Evolutionary conservation across 37 sponge, comb jelly and placozoan species (phyloP).

Genomic region (Ephydatia muelleri): DNA sequence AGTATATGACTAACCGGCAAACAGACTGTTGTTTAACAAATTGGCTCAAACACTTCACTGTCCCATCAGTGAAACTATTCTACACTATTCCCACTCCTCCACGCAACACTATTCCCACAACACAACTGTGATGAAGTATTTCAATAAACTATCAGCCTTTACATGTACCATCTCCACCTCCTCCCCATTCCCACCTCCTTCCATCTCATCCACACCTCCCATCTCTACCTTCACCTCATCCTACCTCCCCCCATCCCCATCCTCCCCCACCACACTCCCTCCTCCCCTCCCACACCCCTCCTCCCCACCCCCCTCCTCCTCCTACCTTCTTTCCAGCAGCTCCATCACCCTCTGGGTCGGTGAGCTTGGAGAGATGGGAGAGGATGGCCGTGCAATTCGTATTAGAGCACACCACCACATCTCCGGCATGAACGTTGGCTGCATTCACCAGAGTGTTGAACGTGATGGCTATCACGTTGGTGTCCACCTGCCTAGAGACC

Average conservation of each 20-base stretch:
- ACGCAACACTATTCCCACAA: too few species aligned
- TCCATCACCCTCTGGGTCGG: too few species aligned
- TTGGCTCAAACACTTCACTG: too few species aligned
- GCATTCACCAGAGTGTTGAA: slow-evolving; percentile 75
- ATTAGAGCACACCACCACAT: slow-evolving; percentile 65
- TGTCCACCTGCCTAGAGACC: slow-evolving; percentile 69
- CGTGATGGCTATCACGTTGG: slow-evolving; percentile 79
- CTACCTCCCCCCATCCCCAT: not conserved
- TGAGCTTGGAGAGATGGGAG: slow-evolving; percentile 31
- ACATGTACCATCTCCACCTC: not conserved
- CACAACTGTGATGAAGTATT: not conserved
- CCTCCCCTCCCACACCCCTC: not conserved
- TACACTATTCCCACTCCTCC: too few species aligned
- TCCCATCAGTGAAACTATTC: too few species aligned
- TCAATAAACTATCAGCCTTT: not conserved
- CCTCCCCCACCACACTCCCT: not conserved
- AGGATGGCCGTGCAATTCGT: slow-evolving; percentile 60
- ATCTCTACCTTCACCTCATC: not conserved
- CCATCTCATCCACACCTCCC: too few species aligned
- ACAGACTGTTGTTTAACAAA: too few species aligned
- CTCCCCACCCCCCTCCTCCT: not conserved
- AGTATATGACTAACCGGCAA: too few species aligned
- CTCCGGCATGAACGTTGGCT: slow-evolving; percentile 80
- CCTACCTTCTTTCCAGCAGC: slow-evolving; percentile 7
- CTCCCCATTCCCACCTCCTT: slow-evolving; percentile 22